phyloP scores from a whole-genome alignment of 2,888 invertebrate species.

The Cosmia trapezina region DNA sequence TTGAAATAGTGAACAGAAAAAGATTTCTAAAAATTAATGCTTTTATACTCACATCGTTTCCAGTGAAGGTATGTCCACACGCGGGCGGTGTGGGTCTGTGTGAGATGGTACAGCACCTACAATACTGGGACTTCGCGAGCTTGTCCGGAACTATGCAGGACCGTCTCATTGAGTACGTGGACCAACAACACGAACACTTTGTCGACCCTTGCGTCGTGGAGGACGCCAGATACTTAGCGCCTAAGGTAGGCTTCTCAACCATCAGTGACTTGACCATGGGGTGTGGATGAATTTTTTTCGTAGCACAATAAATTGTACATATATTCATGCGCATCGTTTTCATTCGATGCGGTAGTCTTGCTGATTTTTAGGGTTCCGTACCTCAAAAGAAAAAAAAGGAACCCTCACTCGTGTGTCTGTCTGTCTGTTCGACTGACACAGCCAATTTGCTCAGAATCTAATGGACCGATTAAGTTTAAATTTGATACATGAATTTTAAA shows the following conservation, averaged over 20 bases:
- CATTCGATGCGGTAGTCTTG: no score
- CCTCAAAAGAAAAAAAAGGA: no score
- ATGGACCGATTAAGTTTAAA: no score
- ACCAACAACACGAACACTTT: slow-evolving; percentile 97
- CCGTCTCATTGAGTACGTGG: slow-evolving; percentile 95
- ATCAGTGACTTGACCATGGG: not conserved
- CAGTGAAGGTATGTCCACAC: slow-evolving; percentile 98
- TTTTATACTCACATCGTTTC: slow-evolving; percentile 54
- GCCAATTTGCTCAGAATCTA: no score
- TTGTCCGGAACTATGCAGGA: slow-evolving; percentile 93
- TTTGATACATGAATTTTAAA: no score
- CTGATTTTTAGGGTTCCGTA: not conserved
- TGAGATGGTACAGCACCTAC: slow-evolving; percentile 98
- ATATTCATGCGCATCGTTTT: not conserved
- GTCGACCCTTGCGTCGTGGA: slow-evolving; percentile 92
- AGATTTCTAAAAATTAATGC: not conserved
- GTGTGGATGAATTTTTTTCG: not conserved
- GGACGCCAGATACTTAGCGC: slow-evolving; percentile 93
- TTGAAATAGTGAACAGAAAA: not conserved
- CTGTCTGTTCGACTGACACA: no score
- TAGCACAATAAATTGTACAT: not conserved
- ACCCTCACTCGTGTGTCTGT: no score
- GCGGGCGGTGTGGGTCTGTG: slow-evolving; percentile 98
- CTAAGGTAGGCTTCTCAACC: slow-evolving; percentile 89
- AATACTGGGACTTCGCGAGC: slow-evolving; percentile 96